Conservation (phyloP, 2,888 invertebrate species). For the Heliconius aoede region DNA sequence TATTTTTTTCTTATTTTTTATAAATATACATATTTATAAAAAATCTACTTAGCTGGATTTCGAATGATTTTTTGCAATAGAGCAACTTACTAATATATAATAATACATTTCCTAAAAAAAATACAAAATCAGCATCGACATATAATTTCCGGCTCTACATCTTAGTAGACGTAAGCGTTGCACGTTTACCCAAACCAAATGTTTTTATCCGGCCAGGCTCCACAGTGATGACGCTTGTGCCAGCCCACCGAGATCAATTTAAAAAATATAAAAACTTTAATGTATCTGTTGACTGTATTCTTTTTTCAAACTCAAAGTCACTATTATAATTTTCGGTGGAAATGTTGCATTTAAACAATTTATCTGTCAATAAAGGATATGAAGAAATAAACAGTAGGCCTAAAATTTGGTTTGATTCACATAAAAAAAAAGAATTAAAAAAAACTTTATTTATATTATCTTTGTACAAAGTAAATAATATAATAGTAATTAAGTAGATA, state of each 20-base stretch:
- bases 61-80: not conserved
- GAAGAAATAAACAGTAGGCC: not conserved
- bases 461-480: too few species aligned
- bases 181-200: constrained; percentile 62
- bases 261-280: constrained; percentile 63
- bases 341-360: not conserved
- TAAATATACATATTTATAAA: not conserved
- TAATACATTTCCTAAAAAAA: not conserved
- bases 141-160: constrained; percentile 53
- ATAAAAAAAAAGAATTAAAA: too few species aligned
- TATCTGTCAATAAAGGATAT: not conserved
- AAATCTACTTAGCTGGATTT: not conserved
- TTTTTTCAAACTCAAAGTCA: constrained; percentile 50
- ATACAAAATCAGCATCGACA: constrained; percentile 49
- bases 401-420: not conserved
- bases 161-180: constrained; percentile 68
- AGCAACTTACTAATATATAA: not conserved
- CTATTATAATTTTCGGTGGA: not conserved
- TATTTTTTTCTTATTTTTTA: too few species aligned
- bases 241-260: constrained; percentile 61
- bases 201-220: constrained; percentile 68
- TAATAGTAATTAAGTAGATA: too few species aligned
- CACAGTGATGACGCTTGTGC: constrained; percentile 61
- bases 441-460: too few species aligned
- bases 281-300: constrained; percentile 55